Percentiles rank a stretch among this genome's conserved stretches.
Evolutionary conservation across 2,797 vertebrate genomes (phyloP).

Genomic region (Galagoides demidoff): DNA sequence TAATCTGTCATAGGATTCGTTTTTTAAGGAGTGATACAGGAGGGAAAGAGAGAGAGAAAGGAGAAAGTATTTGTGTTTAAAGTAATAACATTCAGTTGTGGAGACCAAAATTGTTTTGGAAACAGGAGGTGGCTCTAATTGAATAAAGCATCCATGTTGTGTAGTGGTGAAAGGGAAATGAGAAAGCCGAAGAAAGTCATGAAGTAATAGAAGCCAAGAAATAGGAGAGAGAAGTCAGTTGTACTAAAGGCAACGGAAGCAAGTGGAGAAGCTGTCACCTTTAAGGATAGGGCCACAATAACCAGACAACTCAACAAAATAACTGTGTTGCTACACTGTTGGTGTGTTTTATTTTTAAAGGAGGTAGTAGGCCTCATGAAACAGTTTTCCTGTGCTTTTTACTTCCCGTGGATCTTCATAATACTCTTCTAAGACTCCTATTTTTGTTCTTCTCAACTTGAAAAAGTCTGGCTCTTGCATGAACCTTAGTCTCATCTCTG

Average conservation of each 20-base stretch:
- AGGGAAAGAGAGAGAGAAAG: neutral
- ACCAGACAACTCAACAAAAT: neutral
- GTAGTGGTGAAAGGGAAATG: neutral
- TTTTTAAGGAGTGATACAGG: neutral
- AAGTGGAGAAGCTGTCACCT: neutral
- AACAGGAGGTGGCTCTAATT: neutral
- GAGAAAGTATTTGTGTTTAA: slow-evolving; percentile 17
- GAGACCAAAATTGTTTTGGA: slow-evolving; percentile 1
- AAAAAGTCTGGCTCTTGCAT: neutral
- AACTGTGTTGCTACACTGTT: neutral
- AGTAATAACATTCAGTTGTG: neutral
- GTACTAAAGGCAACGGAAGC: neutral
- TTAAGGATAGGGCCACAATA: neutral
- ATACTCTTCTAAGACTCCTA: neutral
- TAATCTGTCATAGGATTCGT: neutral
- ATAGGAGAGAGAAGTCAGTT: neutral
- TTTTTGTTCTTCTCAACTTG: slow-evolving; percentile 19
- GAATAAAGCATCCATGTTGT: neutral
- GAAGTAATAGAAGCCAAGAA: neutral
- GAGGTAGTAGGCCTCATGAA: neutral
- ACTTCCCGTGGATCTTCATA: slow-evolving; percentile 11
- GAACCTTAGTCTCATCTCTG: neutral
- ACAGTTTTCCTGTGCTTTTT: slow-evolving; percentile 14
- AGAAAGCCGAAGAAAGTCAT: neutral
- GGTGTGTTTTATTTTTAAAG: neutral